A percentile compares a stretch with the other conserved stretches of the same genome.
phyloP scores from a whole-genome alignment of 2,797 vertebrate species.

The Sebastes taczanowskii region DNA sequence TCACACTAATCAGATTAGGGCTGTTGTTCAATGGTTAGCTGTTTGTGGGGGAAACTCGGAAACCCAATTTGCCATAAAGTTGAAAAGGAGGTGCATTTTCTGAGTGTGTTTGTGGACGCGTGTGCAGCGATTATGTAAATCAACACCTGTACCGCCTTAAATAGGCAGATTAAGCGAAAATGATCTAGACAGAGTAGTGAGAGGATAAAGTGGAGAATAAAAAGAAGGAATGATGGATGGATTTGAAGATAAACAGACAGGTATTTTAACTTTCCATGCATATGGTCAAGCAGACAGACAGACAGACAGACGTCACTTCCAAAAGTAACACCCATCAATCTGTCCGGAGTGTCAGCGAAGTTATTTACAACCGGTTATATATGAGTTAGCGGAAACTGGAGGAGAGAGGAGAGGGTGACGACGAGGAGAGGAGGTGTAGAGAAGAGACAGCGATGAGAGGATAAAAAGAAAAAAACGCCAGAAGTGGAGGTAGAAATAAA shows the following conservation, averaged over 20 bases:
- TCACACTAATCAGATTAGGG: constrained; percentile 53
- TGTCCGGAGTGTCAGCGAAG: constrained; percentile 18
- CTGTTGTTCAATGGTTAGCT: constrained; percentile 28
- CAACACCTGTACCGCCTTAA: constrained; percentile 9
- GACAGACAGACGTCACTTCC: not conserved
- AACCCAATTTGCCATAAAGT: constrained; percentile 1
- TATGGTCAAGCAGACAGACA: not conserved
- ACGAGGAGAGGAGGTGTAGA: constrained; percentile 7
- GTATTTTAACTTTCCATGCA: not conserved
- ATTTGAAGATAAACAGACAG: not conserved
- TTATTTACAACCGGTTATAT: constrained; percentile 38
- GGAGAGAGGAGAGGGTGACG: not conserved
- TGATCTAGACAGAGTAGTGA: not conserved
- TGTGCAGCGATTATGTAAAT: constrained; percentile 41
- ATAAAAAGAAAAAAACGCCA: constrained; percentile 27
- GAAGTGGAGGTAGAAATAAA: constrained; percentile 22
- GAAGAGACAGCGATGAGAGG: constrained; percentile 17
- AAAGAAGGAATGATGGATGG: not conserved
- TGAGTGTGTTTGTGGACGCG: not conserved
- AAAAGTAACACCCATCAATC: constrained; percentile 28
- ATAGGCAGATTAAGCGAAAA: constrained; percentile 1
- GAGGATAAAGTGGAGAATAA: not conserved
- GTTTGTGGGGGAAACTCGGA: constrained; percentile 22
- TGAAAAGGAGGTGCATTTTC: constrained; percentile 2
- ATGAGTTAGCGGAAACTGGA: constrained; percentile 14